Evolutionary conservation across 2,797 vertebrate species (phyloP), one percentile per base, ranked within the genome.

Genomic region (Zalophus californianus): DNA sequence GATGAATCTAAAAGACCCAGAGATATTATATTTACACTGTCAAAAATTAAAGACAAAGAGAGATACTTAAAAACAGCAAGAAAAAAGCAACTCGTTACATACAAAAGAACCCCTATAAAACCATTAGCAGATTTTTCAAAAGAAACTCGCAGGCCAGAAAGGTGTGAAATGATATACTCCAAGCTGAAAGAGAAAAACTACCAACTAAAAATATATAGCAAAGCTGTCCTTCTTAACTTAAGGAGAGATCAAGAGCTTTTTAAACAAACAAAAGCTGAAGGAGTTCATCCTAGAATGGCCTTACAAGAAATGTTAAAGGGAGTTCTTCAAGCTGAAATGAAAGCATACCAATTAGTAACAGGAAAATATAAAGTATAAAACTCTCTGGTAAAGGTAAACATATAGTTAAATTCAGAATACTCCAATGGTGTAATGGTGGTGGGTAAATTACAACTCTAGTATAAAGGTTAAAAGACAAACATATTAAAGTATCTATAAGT

Each of bases 21-120:
- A 58, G 20, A 88, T 35, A 73, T 32, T 54, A 79, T 27, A 73
- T 62, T 41, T 93, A 80, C 82, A 44, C 18, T 64, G 21, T 89
- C 44, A 83, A 83, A 91, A 83, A 73, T 83, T 80, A 80, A 93
- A 87, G 12, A 50, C 84, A 93, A 58, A 92, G 54, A 92, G 35
- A 93, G 77, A 72, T 52, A 41, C 78, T 44, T 75, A 64, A 83
- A 94, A 64, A 35, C 15, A 83, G 56, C 77, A 89, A 89, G 44
- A 82, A 60, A 86, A 92, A 44, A 68, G 12, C 56, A 94, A 89
- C 44, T 44, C n/a, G 3, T 64, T 82, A 41, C 11, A 72, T 62
- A 75, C 11, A 44, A 20, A 21, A 89, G 44, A 82, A 54, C 27
- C 23, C 77, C 14, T 44, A 73, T 44, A 64, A 94, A 68, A 62